Conservation (phyloP, 35 echinoderm and acorn worm genomes). For the Nesometra sesokonis region DNA sequence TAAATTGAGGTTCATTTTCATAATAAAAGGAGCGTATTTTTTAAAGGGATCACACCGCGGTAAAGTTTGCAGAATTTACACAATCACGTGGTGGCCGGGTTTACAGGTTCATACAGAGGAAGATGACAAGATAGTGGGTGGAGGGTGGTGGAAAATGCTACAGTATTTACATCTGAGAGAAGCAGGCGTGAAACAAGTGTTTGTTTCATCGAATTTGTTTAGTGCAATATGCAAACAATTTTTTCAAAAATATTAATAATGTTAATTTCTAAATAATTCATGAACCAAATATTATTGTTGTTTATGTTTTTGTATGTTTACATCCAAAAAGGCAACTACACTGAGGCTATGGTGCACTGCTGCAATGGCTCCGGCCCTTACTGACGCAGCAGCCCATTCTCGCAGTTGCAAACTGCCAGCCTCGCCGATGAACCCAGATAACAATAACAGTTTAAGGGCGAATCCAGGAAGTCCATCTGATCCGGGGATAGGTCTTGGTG, state of each 20-base stretch:
- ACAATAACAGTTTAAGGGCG: slow-evolving; percentile 3
- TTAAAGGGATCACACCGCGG: neutral
- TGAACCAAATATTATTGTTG: neutral
- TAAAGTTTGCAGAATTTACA: neutral
- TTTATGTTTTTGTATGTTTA: neutral
- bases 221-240: neutral
- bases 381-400: slow-evolving; percentile 95
- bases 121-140: neutral
- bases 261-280: neutral
- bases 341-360: slow-evolving; percentile 70
- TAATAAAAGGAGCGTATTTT: neutral
- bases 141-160: neutral
- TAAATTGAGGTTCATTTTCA: neutral
- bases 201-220: neutral
- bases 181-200: neutral
- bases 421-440: slow-evolving; percentile 71
- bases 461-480: neutral
- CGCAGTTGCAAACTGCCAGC: slow-evolving; percentile 90
- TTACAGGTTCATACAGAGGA: neutral
- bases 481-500: neutral
- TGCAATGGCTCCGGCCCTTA: slow-evolving; percentile 99
- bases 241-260: neutral
- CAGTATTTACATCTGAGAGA: neutral
- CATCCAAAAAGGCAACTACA: neutral
- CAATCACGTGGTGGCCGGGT: neutral